A percentile compares a stretch with the other conserved stretches of the same genome.
Evolutionary conservation across 2,797 vertebrate genomes (phyloP).

Genomic region (Vireo griseus): DNA sequence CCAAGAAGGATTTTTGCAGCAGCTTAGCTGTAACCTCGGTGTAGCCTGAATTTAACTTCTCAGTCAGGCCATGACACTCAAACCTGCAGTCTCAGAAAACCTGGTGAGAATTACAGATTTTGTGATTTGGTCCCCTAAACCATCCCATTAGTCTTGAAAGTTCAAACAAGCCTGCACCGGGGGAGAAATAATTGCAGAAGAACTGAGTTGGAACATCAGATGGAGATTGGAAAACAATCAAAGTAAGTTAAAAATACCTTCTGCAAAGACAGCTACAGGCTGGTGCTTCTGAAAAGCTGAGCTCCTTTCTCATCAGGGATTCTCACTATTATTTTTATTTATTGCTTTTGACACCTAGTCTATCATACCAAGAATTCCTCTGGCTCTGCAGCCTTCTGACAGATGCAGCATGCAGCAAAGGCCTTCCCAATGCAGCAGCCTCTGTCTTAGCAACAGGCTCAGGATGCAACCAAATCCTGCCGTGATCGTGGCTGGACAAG

Average conservation of each 20-base stretch:
- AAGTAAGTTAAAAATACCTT: background rate
- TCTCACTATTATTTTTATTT: slow-evolving; percentile 19
- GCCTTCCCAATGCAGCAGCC: background rate
- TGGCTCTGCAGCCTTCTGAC: background rate
- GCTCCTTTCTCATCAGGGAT: slow-evolving; percentile 1
- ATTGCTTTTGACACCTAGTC: slow-evolving; percentile 40
- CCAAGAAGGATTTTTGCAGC: background rate
- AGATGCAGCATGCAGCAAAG: background rate
- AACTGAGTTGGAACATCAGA: background rate
- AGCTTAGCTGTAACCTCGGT: background rate
- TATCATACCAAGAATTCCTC: background rate
- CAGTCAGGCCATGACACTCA: background rate
- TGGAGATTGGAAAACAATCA: background rate
- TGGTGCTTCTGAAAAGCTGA: background rate
- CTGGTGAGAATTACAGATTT: background rate
- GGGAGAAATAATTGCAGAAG: background rate
- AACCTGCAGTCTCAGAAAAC: background rate
- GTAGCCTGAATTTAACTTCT: background rate
- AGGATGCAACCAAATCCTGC: slow-evolving; percentile 14
- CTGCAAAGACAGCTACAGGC: background rate
- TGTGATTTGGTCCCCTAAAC: background rate
- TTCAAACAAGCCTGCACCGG: background rate
- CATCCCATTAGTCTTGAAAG: background rate
- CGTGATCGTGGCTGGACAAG: background rate
- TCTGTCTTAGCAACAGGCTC: slow-evolving; percentile 15